Evolutionary conservation across 1,140 invertebrate genomes (phyloP), one percentile per base, ranked within the genome.

Genomic region (Ruditapes philippinarum): DNA sequence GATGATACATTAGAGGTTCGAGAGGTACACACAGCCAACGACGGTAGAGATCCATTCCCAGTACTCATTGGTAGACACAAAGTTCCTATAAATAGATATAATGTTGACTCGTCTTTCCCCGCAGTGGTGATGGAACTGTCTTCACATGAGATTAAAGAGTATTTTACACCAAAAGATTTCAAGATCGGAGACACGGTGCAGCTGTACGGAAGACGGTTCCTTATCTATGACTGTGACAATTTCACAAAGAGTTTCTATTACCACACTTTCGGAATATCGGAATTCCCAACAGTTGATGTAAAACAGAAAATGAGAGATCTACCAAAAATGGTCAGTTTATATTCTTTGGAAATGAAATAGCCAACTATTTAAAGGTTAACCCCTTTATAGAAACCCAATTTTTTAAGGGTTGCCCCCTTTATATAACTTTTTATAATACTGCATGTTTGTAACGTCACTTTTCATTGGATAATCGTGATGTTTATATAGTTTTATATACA

Each of bases 191-290:
- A 97, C 0, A 96, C 97, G 0, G 94, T 99, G 0, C 97, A 97
- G 90, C 97, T 98, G 25, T 98, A 98, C 54, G 98, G 98, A 0
- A 96, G 98, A 68, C 96, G 97, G 45, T 98, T 98, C 94, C 95
- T 98, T 0, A 95, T 99, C 3, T 97, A 97, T 89, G 97, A 98
- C 93, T 98, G 98, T 92, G 98, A 98, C 93, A 92, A 96, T 12
- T 98, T 98, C 93, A 98, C 98, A 0, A 97, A 98, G 93, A 97
- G 97, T 85, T 98, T 98, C 94, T 99, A 98, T 95, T 97, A 97
- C 90, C 97, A 97, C 45, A 97, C 96, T 94, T 96, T 94, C 96
- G 95, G 96, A 89, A 89, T 96, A 82, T 94, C 95, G 76, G 93
- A 97, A 92, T 95, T 96, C 95, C 70, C 90, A 45, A 68, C 95